Conservation (phyloP, 2,888 invertebrate genomes). For the Sympetrum striolatum region DNA sequence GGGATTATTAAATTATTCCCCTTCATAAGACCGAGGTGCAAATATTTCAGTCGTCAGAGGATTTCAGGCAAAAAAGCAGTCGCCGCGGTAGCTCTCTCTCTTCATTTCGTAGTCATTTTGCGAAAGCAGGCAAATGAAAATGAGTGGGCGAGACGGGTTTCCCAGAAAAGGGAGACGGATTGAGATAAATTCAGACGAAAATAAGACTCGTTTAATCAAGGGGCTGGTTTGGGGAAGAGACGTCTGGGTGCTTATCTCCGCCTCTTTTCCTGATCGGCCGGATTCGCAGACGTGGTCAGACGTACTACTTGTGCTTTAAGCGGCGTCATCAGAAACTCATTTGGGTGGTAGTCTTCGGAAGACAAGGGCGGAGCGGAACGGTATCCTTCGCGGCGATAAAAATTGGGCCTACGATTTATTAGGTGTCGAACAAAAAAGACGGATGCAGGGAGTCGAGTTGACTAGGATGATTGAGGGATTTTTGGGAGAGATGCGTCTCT, state of each 20-base stretch:
- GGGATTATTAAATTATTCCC: no score
- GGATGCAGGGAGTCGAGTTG: no score
- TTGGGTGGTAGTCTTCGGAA: background rate
- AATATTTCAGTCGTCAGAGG: no score
- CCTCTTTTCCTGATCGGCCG: background rate
- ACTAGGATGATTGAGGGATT: no score
- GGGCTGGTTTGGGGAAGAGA: background rate
- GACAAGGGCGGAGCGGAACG: background rate
- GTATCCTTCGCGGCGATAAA: background rate
- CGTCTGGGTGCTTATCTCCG: background rate
- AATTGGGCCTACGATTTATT: background rate
- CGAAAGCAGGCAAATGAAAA: background rate
- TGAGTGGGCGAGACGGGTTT: background rate
- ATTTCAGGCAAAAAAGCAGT: background rate
- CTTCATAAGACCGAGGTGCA: no score
- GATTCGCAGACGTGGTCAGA: background rate
- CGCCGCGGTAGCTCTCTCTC: background rate
- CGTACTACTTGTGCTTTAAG: background rate
- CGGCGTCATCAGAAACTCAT: conserved; percentile 34
- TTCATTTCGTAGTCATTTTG: background rate
- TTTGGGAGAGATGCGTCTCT: no score
- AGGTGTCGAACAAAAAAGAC: background rate
- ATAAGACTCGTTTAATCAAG: conserved; percentile 18
- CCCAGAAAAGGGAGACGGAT: background rate
- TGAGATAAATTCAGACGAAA: background rate